Evolutionary conservation across 2,888 invertebrate genomes (phyloP).

Genomic region (Stegophylla sp.): DNA sequence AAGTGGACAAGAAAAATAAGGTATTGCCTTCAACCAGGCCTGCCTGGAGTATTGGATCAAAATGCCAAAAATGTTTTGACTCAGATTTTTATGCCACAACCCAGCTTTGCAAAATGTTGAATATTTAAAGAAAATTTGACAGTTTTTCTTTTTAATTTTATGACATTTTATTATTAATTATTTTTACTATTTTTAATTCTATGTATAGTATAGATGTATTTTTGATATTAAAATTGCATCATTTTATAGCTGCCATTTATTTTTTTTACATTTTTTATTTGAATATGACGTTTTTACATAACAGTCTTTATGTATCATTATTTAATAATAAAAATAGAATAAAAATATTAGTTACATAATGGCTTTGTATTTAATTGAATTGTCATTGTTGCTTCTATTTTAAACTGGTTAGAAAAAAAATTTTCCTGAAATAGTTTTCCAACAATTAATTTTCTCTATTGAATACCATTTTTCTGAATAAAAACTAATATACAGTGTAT

Average conservation of each 20-base stretch:
- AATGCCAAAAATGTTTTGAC: constrained; percentile 53
- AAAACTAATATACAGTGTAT: no score
- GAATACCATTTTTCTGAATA: no score
- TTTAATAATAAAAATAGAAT: no score
- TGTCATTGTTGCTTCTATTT: no score
- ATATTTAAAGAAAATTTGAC: neutral
- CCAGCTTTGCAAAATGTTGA: constrained; percentile 41
- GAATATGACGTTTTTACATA: no score
- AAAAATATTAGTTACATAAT: no score
- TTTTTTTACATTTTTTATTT: neutral
- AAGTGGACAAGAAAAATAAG: constrained; percentile 28
- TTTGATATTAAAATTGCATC: neutral
- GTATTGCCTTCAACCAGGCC: constrained; percentile 28
- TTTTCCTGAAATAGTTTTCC: no score
- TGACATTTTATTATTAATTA: constrained; percentile 8
- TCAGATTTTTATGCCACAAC: constrained; percentile 39
- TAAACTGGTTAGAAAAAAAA: no score
- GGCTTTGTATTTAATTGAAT: no score
- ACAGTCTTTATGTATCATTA: no score
- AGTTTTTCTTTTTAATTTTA: neutral
- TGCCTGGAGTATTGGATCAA: constrained; percentile 51
- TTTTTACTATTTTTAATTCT: constrained; percentile 2
- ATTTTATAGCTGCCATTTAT: neutral
- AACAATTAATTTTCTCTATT: no score
- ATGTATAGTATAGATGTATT: constrained; percentile 9